Evolutionary conservation across 2,888 invertebrate species (phyloP), one percentile per base, ranked within the genome.

Genomic region (Pandemis heparana): DNA sequence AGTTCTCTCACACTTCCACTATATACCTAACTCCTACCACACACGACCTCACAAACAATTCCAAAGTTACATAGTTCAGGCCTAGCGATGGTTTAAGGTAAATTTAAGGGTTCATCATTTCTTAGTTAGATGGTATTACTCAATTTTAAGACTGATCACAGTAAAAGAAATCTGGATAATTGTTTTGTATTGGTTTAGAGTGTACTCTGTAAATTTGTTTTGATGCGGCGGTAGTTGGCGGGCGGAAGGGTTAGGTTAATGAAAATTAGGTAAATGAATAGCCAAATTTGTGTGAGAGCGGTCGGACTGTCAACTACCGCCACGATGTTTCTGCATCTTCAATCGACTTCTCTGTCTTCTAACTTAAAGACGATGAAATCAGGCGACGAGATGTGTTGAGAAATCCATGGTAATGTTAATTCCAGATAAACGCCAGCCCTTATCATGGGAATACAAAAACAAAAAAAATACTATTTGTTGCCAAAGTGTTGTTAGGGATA

Each of bases 121-220:
- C 89, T 92, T 92, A 92, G 87, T 92, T 92, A 94, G 94, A 92
- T 88, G 87, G 91, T 94, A 94, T 88, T 92, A 95, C 94, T 94
- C 94, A 95, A 95, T 94, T 94, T 94, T 94, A 95, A 95, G 95
- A 95, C 95, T 95, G 95, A 95, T 92, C 90, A 92, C 91, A 89
- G 89, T 85, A 92, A 89, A 74, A 76, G 77, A 79, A 84, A 87
- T 84, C 86, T 85, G 83, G 80, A 87, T 78, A 83, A 85, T 87
- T 87, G 83, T 89, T 89, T 90, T 87, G 84, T 79, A 82, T 88
- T 87, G 84, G 76, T 82, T 82, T 83, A 83, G 77, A 83, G 77
- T 23, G 75, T 79, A 83, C 79, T 83, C 63, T 59, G 83, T 83
- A 80, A 77, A 76, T 86, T 88, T 77, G 82, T 82, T 87, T 85